Evolutionary conservation across 2,888 invertebrate species (phyloP).

Genomic region (Hyalella azteca): DNA sequence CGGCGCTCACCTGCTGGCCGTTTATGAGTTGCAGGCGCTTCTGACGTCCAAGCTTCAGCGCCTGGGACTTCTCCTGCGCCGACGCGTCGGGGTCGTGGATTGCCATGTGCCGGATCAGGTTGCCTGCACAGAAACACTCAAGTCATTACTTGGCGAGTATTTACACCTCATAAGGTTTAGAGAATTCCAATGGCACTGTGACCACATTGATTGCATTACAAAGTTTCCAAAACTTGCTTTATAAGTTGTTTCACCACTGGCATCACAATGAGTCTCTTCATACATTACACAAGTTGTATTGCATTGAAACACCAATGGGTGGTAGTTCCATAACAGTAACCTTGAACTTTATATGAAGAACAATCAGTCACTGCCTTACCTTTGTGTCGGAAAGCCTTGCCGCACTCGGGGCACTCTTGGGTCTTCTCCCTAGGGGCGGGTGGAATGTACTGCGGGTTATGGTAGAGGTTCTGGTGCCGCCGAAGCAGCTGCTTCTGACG

Average conservation of each 20-base stretch:
- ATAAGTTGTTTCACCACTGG: no score
- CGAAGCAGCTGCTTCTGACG: constrained; percentile 90
- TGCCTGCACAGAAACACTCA: constrained; percentile 66
- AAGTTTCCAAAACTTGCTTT: no score
- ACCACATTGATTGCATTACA: no score
- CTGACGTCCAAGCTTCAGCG: constrained; percentile 79
- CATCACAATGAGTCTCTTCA: no score
- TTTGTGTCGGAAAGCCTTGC: constrained; percentile 74
- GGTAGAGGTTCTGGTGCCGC: constrained; percentile 89
- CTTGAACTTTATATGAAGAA: no score
- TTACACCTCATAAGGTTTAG: no score
- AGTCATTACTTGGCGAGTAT: no score
- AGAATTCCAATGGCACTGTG: no score
- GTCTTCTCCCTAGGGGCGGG: constrained; percentile 88
- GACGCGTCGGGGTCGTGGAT: constrained; percentile 86
- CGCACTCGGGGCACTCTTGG: constrained; percentile 81
- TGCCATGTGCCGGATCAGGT: constrained; percentile 89
- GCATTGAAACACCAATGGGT: no score
- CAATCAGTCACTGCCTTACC: no score
- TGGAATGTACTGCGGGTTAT: constrained; percentile 86
- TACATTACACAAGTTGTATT: no score
- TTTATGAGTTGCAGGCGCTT: constrained; percentile 72
- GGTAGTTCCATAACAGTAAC: no score
- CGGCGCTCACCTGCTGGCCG: constrained; percentile 64
- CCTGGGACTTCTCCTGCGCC: constrained; percentile 75